Base-by-base conservation (phyloP, 2,888 invertebrate species). In the Epinotia demarniana region DNA sequence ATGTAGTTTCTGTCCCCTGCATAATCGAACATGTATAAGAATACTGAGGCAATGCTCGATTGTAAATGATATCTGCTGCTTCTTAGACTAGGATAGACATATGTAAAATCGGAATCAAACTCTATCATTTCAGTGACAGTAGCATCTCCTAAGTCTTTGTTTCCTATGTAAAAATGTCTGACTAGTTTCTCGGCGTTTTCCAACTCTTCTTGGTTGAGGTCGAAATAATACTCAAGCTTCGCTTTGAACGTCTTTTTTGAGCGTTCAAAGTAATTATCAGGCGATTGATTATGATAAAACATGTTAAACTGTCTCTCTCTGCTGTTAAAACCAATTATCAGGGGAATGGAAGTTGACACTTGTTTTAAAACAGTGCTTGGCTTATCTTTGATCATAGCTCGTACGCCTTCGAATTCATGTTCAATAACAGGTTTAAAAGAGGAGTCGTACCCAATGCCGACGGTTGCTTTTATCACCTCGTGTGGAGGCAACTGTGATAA, bases 81-180 rank as follows among this genome's bases (percentile, higher is more conserved):
- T 46, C 72, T 63, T 72, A 72, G 16, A 57, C 39, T 72, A 12
- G 72, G 63, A 57, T 72, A 46, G 1, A 72, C 46, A 57, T 80
- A 89, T 1, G 13, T n/a, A 5, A 82, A 80, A 79, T 90, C 90
- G 0, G 90, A 87, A 57, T 72, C 55, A 27, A 87, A 89, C n/a
- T 84, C 79, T 0, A 79, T 81, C 0, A 90, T 33, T 8, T 82
- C 77, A 57, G 63, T 77, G 27, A 76, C 77, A 13, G 80, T 64
- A 5, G 79, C 73, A 12, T 81, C 74, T 71, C 77, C 84, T 6
- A 87, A 77, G 2, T 78, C 77, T 75, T 84, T 79, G 69, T 88
- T 89, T 0, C 90, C 90, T 8, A 89, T 84, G 39, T 90, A 90
- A 75, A 89, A 90, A 71, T 87, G 12, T 77, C 75, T 12, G 63